Base-by-base conservation (phyloP, 2,797 vertebrate species). In the Syngnathus rostellatus region DNA sequence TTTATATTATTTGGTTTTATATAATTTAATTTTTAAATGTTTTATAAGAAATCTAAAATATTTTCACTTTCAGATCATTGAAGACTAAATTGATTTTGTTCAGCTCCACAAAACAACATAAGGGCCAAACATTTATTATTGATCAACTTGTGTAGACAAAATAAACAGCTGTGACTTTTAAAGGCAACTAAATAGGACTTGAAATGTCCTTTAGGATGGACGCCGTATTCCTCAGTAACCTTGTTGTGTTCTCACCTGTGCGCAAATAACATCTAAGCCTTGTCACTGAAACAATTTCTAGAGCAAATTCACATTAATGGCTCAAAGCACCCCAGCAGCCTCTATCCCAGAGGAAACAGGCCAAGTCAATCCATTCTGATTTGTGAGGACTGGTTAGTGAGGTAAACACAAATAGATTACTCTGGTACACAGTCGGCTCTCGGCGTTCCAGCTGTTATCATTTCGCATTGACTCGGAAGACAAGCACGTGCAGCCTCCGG, bases 391-490 rank as follows among this genome's bases (percentile, higher is more conserved):
- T 85, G 86, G 86, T 91, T 91, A 90, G 82, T 80, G 88, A 83
- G 80, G 81, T 85, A 89, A 91, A 92, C 87, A 88, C 85, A 90
- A 90, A 92, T 89, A 90, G 85, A 91, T 91, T 88, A 87, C 86
- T 70, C 72, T 73, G 79, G 77, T 85, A 78, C 60, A 77, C 83
- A 80, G 74, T 76, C 46, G 68, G 43, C 21, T 7, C 77, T 69
- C 84, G 76, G 86, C 82, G 81, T 87, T 89, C 86, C 88, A 87
- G 86, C 90, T 89, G 88, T 91, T 91, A 92, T 92, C 89, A 91
- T 92, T 91, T 92, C 90, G 91, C 89, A 92, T 92, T 93, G 91
- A 91, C 89, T 87, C 87, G 86, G 84, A 83, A 80, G 87, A 89
- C 85, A 88, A 86, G 86, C 74, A 45, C 69, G 72, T 66, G 79